Conservation (phyloP, 2,888 invertebrate species). For the Lycocerus yunnanus region DNA sequence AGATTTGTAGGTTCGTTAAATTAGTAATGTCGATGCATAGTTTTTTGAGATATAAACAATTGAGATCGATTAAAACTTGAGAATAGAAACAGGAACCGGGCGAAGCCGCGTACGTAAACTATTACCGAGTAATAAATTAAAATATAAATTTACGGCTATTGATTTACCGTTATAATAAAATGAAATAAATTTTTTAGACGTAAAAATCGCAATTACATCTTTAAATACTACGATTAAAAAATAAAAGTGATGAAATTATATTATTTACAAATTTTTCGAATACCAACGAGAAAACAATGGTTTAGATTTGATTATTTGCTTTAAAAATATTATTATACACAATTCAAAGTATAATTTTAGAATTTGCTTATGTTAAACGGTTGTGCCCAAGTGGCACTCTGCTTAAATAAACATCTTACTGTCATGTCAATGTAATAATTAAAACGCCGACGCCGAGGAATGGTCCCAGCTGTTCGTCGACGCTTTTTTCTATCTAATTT, state of each 20-base stretch:
- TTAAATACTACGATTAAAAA: not conserved
- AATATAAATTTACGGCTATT: too few species aligned
- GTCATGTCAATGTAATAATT: conserved; percentile 39
- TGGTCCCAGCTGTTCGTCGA: conserved; percentile 37
- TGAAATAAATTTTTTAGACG: too few species aligned
- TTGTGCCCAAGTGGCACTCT: conserved; percentile 37
- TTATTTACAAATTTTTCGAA: not conserved
- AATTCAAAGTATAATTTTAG: conserved; percentile 32
- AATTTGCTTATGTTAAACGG: conserved; percentile 36
- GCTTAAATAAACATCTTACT: conserved; percentile 37
- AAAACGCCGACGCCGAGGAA: conserved; percentile 34
- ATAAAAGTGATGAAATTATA: not conserved
- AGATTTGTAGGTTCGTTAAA: too few species aligned
- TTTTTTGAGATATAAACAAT: too few species aligned
- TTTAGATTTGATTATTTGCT: conserved; percentile 5
- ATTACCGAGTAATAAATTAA: too few species aligned
- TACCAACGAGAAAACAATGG: not conserved
- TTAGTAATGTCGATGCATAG: too few species aligned
- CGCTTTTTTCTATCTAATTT: not conserved
- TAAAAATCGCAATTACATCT: too few species aligned
- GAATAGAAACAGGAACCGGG: too few species aligned
- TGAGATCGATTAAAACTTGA: too few species aligned
- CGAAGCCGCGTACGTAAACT: too few species aligned
- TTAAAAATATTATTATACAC: conserved; percentile 1
- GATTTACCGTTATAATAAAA: too few species aligned